Evolutionary conservation across 2,888 invertebrate species (phyloP).

Genomic region (Baccha elongata): DNA sequence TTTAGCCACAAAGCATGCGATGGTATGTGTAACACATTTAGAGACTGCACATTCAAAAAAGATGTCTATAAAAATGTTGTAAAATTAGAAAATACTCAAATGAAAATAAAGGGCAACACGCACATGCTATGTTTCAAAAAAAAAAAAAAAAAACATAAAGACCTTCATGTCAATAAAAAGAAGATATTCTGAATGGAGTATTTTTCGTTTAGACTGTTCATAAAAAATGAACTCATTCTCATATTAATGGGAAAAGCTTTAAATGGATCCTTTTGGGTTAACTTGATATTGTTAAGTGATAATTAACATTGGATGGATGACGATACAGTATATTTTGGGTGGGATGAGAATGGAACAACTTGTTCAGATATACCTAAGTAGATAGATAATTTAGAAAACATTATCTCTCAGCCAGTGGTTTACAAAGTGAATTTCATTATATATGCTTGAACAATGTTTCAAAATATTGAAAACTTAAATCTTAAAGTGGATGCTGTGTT

Average conservation of each 20-base stretch:
- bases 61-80: slow-evolving; percentile 26
- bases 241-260: slow-evolving; percentile 2
- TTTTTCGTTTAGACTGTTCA: slow-evolving; percentile 28
- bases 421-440: no score
- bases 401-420: no score
- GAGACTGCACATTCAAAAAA: neutral
- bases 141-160: slow-evolving; percentile 21
- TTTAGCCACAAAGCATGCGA: slow-evolving; percentile 1
- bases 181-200: slow-evolving; percentile 28
- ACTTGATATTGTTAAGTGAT: slow-evolving; percentile 25
- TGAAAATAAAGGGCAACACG: slow-evolving; percentile 16
- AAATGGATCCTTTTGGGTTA: slow-evolving; percentile 18
- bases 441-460: no score
- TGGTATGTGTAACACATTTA: neutral
- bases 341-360: neutral
- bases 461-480: no score
- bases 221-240: slow-evolving; percentile 19
- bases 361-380: neutral
- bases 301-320: slow-evolving; percentile 17
- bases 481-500: no score
- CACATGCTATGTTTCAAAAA: neutral
- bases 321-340: neutral
- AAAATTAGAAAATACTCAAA: slow-evolving; percentile 36
- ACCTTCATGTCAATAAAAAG: slow-evolving; percentile 26
- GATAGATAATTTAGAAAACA: no score